Conservation (phyloP, 2,113 vertebrate genomes). For the Myotis brandtii region DNA sequence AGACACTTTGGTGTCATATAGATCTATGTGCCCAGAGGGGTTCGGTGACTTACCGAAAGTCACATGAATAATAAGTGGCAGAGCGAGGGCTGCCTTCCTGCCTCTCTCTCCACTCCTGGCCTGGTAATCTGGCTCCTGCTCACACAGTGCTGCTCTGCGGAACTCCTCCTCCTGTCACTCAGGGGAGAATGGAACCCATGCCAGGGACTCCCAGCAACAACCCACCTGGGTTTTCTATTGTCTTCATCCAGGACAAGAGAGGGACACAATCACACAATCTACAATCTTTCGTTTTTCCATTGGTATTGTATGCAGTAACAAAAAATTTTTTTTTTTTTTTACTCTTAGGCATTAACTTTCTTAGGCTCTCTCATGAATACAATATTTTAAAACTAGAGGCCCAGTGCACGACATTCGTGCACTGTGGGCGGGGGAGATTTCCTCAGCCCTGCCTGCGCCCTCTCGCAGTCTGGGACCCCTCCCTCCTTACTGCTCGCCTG, state of each 20-base stretch:
- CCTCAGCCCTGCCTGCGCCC: no score
- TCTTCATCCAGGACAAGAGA: not conserved
- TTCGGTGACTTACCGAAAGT: not conserved
- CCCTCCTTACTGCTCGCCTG: no score
- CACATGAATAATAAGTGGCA: not conserved
- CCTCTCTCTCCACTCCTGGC: not conserved
- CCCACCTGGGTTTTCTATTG: not conserved
- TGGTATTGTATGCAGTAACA: not conserved
- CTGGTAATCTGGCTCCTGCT: not conserved
- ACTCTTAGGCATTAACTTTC: not conserved
- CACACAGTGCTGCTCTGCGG: not conserved
- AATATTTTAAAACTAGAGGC: not conserved
- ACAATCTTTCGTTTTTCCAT: not conserved
- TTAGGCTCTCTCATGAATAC: not conserved
- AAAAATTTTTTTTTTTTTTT: not conserved
- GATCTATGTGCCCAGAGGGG: not conserved
- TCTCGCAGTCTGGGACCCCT: no score
- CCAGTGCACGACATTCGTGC: no score
- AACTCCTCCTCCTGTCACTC: not conserved
- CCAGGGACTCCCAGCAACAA: not conserved
- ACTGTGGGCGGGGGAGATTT: no score
- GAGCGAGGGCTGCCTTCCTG: not conserved
- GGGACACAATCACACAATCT: not conserved
- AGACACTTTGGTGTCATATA: not conserved
- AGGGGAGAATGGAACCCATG: not conserved